phyloP scores from a whole-genome alignment of 2,113 vertebrate genomes.

The Brachyistius frenatus region DNA sequence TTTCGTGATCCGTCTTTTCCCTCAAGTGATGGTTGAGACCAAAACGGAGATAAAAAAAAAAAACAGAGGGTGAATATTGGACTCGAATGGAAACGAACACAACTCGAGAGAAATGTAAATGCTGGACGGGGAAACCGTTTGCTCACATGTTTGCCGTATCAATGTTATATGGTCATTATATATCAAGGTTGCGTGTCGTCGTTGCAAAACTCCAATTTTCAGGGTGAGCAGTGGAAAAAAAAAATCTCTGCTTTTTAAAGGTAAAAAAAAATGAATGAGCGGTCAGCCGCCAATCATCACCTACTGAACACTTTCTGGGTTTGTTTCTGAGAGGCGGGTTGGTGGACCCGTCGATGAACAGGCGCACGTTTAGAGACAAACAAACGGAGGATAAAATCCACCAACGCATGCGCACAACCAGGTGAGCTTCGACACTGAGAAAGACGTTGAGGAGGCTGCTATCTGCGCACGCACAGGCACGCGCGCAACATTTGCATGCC shows the following conservation, averaged over 20 bases:
- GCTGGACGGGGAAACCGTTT: no score
- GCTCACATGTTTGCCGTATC: no score
- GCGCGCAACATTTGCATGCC: constrained; percentile 15
- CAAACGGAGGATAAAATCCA: constrained; percentile 22
- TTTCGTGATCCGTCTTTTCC: no score
- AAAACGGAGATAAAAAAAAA: no score
- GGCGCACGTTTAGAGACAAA: constrained; percentile 21
- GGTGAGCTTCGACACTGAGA: constrained; percentile 46
- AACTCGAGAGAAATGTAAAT: no score
- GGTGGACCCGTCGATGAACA: constrained; percentile 12
- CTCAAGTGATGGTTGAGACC: no score
- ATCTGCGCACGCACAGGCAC: constrained; percentile 7
- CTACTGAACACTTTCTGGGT: constrained; percentile 3
- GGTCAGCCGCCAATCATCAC: background rate
- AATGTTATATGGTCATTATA: no score
- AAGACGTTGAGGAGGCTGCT: constrained; percentile 21
- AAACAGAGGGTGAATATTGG: no score
- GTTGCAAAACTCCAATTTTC: background rate
- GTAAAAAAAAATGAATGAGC: background rate
- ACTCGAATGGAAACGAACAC: no score
- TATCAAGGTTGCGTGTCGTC: no score
- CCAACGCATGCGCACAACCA: background rate
- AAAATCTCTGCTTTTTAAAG: background rate
- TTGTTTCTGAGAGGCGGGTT: constrained; percentile 1
- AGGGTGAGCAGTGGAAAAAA: background rate